phyloP scores from a whole-genome alignment of 1,140 invertebrate species.

The Drosophila nannoptera region DNA sequence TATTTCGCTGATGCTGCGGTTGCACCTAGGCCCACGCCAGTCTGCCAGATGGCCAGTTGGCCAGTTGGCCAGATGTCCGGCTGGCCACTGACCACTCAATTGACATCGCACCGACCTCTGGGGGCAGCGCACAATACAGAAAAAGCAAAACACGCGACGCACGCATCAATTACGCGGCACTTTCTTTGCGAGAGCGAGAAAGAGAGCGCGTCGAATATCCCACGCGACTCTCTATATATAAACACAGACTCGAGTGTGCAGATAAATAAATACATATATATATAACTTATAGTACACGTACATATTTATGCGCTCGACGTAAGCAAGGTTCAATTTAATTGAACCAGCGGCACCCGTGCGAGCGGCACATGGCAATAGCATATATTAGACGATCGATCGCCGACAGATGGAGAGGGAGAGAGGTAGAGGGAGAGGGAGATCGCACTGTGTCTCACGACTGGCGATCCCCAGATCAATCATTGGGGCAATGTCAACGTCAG shows the following conservation, averaged over 20 bases:
- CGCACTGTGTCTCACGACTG: conserved; percentile 10
- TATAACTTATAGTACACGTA: conserved; percentile 10
- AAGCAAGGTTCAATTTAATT: conserved; percentile 69
- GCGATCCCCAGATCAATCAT: conserved; percentile 33
- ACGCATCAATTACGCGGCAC: conserved; percentile 66
- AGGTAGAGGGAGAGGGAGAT: neutral
- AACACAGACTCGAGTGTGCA: conserved; percentile 25
- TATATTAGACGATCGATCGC: conserved; percentile 47
- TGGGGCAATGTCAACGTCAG: conserved; percentile 50
- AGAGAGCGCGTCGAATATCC: conserved; percentile 24
- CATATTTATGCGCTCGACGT: conserved; percentile 37
- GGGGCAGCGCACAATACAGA: conserved; percentile 29
- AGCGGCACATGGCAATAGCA: conserved; percentile 18
- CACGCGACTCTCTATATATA: conserved; percentile 33
- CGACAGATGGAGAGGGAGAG: conserved; percentile 9
- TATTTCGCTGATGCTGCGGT: conserved; percentile 13
- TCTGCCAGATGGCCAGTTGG: conserved; percentile 22
- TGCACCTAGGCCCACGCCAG: conserved; percentile 19
- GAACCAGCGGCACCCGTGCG: conserved; percentile 51
- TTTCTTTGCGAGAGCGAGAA: conserved; percentile 41
- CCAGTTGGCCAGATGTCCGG: neutral
- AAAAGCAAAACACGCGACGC: conserved; percentile 43
- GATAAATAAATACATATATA: neutral
- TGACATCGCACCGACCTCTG: conserved; percentile 47
- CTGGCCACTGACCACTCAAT: conserved; percentile 33